Base-by-base conservation (phyloP, 2,113 vertebrate genomes). In the Saccopteryx leptura region DNA sequence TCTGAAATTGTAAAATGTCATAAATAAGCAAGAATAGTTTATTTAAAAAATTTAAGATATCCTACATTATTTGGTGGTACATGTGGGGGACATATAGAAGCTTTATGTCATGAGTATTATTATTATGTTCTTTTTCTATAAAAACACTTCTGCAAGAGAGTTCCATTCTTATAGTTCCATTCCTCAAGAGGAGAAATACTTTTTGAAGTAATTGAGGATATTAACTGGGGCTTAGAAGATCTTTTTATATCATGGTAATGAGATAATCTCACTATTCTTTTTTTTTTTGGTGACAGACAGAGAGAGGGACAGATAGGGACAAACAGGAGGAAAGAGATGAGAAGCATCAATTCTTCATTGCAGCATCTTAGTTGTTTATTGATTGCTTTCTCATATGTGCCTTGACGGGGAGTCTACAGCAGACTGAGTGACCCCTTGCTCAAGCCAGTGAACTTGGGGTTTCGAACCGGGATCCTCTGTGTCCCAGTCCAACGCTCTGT, bases 111-210 rank as follows among this genome's bases (percentile, higher is more conserved):
- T 48, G 17, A 69, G 81, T 89, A 72, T 46, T 71, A 71, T 90
- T 84, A 74, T 69, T 95, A 61, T 68, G 91, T 83, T 79, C 28
- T 21, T 88, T 84, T 93, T 91, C 21, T 80, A 21, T 68, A 86
- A 78, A 92, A 60, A 19, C 15, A n/a, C 15, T 58, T 86, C 2
- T 71, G 19, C 31, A 72, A 52, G 81, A 79, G 69, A 71, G 2
- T 90, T 93, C 23, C 8, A 72, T 60, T 88, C n/a, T 58, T 23
- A 58, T 91, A 88, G 83, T 65, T 39, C 39, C 39, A 39, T 39
- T 39, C 39, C 39, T 39, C 39, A 39, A 87, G 23, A 78, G 68
- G 19, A 71, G 54, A 52, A 75, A 31, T 89, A 75, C 75, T 76
- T 83, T 24, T 96, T 33, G 39, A 52, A 50, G 15, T 72, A 83